A percentile compares a stretch with the other conserved stretches of the same genome.
These are phyloP conservation scores for Urophycis tenuis DNA, from an alignment of 2,797 vertebrate species.

Conservation along the genomic window DNA sequence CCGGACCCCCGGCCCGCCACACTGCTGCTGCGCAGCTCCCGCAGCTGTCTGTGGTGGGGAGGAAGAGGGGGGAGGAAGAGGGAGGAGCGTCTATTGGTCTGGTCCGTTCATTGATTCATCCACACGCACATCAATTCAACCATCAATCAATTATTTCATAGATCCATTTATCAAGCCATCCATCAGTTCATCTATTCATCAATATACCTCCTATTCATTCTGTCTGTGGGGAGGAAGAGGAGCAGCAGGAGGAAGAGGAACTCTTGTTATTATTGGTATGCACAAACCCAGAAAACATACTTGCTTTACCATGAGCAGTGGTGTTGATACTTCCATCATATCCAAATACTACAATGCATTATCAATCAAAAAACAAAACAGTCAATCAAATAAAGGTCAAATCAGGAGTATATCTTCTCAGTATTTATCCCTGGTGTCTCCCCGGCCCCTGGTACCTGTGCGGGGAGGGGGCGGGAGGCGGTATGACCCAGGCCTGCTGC, in stretches of 20 bases:
- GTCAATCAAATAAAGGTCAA: neutral
- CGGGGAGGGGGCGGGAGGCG: conserved; percentile 74
- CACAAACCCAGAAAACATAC: too few relatives aligned
- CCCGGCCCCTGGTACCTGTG: conserved; percentile 54
- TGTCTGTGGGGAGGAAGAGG: too few relatives aligned
- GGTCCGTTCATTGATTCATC: too few relatives aligned
- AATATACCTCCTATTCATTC: too few relatives aligned
- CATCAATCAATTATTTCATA: too few relatives aligned
- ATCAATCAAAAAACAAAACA: neutral
- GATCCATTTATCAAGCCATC: too few relatives aligned
- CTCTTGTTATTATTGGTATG: too few relatives aligned
- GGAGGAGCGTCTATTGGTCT: too few relatives aligned
- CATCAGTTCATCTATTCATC: too few relatives aligned
- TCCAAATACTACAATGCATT: neutral
- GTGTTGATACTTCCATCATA: neutral
- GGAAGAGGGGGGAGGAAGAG: too few relatives aligned
- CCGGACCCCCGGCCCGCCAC: conserved; percentile 66
- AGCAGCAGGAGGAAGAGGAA: too few relatives aligned
- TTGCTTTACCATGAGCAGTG: neutral
- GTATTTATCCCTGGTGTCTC: neutral
- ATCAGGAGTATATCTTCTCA: neutral
- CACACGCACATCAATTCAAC: too few relatives aligned
- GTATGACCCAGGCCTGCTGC: conserved; percentile 88
- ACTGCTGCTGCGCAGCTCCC: conserved; percentile 79
- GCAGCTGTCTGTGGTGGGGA: conserved; percentile 72